Evolutionary conservation across 1,140 invertebrate genomes (phyloP), one percentile per base, ranked within the genome.

Genomic region (Caenorhabditis briggsae): DNA sequence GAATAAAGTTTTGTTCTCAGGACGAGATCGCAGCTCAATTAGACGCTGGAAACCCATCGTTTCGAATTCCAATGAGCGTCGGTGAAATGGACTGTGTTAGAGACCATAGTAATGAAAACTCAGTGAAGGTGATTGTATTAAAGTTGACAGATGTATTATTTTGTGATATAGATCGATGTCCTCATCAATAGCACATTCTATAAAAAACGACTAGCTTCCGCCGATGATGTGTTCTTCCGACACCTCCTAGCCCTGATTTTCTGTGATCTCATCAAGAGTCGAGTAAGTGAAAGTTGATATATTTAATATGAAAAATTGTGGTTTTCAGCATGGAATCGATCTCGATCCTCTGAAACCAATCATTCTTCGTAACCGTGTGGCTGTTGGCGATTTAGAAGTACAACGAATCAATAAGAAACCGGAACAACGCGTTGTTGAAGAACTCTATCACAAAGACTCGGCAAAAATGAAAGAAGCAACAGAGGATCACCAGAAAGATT

Each of bases 161-260:
- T 55, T 55, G 5, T 61, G 50, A 11, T 61, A 7, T 14, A 85
- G 84, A 56, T 85, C 20, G 84, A 85, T 58, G 65, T 85, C 41
- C 46, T 85, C 8, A 50, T 85, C n/a, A 85, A 85, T 50, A 74
- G 65, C 64, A 56, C 33, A 16, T 85, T 85, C 55, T 85, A 55
- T 41, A 50, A 85, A 43, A 85, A 85, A 23, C 84, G 84, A 0
- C 14, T 85, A 12, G 46, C 61, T 46, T 58, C 84, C 25, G 20
- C 46, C 6, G 53, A 74, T 48, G 61, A 48, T 33, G 43, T 23
- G 11, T 85, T 85, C 46, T 85, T 74, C 65, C 84, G 84, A 3
- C 84, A 85, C 74, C 48, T 74, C 16, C 11, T 85, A 7, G 48
- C 14, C 25, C 11, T 85, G 3, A 58, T 85, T 43, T 53, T 85